Percentiles rank a stretch among this genome's conserved stretches.
These are phyloP conservation scores for Pangasius krempfi DNA, from an alignment of 2,797 vertebrate species.

Conservation along the genomic window DNA sequence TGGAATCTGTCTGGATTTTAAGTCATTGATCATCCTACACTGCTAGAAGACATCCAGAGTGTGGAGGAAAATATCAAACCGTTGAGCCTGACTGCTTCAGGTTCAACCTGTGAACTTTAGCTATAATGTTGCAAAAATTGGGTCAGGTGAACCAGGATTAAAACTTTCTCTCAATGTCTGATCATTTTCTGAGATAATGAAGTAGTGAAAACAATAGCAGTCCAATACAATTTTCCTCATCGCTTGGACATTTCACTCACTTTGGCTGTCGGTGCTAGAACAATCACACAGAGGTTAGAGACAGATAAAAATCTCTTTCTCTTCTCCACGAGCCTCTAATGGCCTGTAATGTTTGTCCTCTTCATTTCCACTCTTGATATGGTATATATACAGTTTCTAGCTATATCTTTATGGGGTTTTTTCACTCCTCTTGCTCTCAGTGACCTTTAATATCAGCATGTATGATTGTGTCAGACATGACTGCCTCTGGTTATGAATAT, in stretches of 20 bases:
- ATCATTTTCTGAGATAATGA: neutral
- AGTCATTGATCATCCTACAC: neutral
- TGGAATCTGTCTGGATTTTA: neutral
- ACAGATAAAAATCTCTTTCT: neutral
- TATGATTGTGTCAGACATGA: neutral
- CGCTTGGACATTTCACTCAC: neutral
- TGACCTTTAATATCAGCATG: neutral
- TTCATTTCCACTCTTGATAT: neutral
- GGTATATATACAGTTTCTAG: neutral
- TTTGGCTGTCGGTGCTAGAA: neutral
- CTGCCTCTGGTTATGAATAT: neutral
- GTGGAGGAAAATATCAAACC: neutral
- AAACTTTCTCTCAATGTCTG: neutral
- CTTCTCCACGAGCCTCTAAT: neutral
- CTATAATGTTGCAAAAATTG: neutral
- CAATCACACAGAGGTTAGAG: neutral
- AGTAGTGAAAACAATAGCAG: neutral
- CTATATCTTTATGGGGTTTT: neutral
- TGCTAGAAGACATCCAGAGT: neutral
- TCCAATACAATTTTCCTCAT: neutral
- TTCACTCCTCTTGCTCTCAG: neutral
- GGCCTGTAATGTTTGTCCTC: neutral
- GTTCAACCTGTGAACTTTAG: neutral
- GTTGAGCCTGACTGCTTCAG: neutral
- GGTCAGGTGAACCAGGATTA: neutral